These are phyloP conservation scores for Noctua comes DNA, from an alignment of 2,888 invertebrate genomes.

Conservation along the genomic window DNA sequence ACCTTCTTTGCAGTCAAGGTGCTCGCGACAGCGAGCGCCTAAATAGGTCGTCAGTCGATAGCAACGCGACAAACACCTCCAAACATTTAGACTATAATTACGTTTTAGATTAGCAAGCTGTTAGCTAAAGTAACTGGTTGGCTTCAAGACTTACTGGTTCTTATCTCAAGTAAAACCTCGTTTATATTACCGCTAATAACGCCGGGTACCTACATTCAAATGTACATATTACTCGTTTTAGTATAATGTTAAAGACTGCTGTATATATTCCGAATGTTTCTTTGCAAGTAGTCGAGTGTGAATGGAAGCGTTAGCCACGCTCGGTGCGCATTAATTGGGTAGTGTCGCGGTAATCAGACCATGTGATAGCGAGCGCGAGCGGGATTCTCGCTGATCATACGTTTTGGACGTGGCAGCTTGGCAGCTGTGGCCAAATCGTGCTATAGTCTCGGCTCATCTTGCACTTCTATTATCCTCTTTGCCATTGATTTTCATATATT, in stretches of 20 bases:
- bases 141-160: conserved; percentile 48
- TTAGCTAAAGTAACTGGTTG: conserved; percentile 19
- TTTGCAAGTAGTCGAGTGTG: conserved; percentile 31
- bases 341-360: conserved; percentile 44
- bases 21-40: conserved; percentile 14
- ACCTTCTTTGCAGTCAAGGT: conserved; percentile 21
- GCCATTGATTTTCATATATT: not conserved
- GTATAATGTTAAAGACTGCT: not conserved
- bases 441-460: not conserved
- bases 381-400: not conserved
- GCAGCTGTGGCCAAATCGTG: not conserved
- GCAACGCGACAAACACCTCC: conserved; percentile 9
- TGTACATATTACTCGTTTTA: conserved; percentile 9
- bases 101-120: conserved; percentile 30
- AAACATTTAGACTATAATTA: conserved; percentile 29
- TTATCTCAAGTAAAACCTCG: conserved; percentile 35
- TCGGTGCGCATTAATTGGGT: conserved; percentile 8
- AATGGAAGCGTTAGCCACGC: conserved; percentile 20
- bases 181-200: conserved; percentile 17
- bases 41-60: not conserved
- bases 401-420: not conserved
- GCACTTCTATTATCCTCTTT: not conserved
- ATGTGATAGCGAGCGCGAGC: conserved; percentile 7
- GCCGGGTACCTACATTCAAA: conserved; percentile 11
- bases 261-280: not conserved